phyloP scores from a whole-genome alignment of 1,140 invertebrate species.

The Schlechtendalia chinensis region DNA sequence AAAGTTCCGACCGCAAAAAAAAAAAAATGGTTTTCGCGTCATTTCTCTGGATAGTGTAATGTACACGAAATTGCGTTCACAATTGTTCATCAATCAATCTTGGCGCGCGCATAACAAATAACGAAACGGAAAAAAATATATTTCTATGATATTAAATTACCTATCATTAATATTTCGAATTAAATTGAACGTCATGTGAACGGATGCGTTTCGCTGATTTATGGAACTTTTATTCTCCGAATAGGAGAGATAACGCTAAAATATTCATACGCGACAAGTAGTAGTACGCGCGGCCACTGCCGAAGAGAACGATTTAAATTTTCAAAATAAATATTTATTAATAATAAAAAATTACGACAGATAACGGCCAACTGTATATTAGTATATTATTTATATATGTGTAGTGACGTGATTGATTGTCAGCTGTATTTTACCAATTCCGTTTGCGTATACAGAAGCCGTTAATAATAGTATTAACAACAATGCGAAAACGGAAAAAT shows the following conservation, averaged over 20 bases:
- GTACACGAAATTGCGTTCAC: too few species aligned
- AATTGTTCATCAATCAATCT: too few species aligned
- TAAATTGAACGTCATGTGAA: neutral
- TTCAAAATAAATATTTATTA: neutral
- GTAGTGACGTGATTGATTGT: slow-evolving; percentile 1
- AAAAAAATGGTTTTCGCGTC: too few species aligned
- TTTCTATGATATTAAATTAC: neutral
- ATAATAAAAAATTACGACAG: neutral
- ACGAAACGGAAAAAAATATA: too few species aligned
- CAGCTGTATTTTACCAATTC: neutral
- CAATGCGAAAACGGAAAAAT: too few species aligned
- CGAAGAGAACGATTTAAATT: neutral
- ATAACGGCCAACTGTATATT: neutral
- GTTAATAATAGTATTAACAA: neutral
- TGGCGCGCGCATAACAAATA: too few species aligned
- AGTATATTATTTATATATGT: neutral
- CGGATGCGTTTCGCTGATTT: neutral
- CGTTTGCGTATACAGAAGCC: neutral
- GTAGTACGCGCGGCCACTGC: too few species aligned
- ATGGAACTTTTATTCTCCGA: neutral
- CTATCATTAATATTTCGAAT: neutral
- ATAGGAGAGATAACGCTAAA: neutral
- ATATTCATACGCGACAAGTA: neutral
- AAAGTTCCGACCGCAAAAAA: too few species aligned
- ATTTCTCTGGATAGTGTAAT: too few species aligned